Evolutionary conservation across 2,888 invertebrate species (phyloP).

Genomic region (Hoplodrina blanda): DNA sequence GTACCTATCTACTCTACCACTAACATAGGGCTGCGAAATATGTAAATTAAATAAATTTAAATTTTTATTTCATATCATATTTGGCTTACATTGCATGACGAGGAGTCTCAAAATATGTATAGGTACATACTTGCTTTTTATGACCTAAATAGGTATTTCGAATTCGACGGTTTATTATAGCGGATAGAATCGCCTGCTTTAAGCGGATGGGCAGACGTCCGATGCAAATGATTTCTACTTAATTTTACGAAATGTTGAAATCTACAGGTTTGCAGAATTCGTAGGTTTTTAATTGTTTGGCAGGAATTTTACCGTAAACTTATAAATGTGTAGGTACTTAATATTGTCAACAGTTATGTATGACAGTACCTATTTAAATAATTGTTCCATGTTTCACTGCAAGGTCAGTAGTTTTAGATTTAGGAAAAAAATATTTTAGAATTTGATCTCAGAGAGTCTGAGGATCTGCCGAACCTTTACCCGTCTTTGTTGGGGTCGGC

Average conservation of each 20-base stretch:
- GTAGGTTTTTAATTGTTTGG: background rate
- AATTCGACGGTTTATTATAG: conserved; percentile 23
- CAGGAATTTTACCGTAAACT: conserved; percentile 6
- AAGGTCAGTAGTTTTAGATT: background rate
- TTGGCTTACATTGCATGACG: too few relatives aligned
- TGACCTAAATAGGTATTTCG: conserved; percentile 21
- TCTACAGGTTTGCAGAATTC: background rate
- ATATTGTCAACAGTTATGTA: background rate
- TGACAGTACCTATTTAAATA: background rate
- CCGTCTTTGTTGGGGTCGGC: too few relatives aligned
- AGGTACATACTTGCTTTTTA: background rate
- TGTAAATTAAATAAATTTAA: too few relatives aligned
- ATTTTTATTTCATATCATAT: too few relatives aligned
- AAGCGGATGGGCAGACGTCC: conserved; percentile 19
- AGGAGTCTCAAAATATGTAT: too few relatives aligned
- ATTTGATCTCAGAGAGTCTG: background rate
- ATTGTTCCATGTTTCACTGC: conserved; percentile 2
- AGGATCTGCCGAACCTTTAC: too few relatives aligned
- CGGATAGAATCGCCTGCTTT: conserved; percentile 35
- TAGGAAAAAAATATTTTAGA: background rate
- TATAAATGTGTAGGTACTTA: background rate
- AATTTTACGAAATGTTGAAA: conserved; percentile 3
- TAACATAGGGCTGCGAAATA: conserved; percentile 6
- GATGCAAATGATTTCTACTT: conserved; percentile 19
- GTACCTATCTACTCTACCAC: background rate